Evolutionary conservation across 2,113 vertebrate species (phyloP).

Genomic region (Paracanthobrama guichenoti): DNA sequence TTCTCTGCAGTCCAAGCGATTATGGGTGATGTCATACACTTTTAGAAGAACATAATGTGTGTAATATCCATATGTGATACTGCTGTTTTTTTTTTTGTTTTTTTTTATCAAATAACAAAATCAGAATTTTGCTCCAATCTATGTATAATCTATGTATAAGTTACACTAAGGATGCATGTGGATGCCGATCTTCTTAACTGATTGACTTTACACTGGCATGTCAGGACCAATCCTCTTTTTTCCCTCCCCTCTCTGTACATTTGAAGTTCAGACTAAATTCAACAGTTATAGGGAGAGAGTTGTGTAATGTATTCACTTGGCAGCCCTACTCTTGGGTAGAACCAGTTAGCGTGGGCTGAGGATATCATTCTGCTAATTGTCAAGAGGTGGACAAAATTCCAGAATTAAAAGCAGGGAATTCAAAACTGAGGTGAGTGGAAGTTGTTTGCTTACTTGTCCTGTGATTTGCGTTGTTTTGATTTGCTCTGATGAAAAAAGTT

Average conservation of each 20-base stretch:
- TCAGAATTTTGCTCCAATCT: neutral
- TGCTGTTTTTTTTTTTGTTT: neutral
- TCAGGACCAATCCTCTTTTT: neutral
- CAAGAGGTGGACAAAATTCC: neutral
- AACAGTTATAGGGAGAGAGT: neutral
- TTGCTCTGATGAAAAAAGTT: neutral
- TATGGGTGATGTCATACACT: neutral
- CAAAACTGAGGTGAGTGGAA: constrained; percentile 4
- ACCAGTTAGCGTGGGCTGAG: neutral
- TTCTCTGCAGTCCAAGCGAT: too few species aligned
- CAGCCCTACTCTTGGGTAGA: neutral
- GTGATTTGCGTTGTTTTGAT: neutral
- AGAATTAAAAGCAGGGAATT: neutral
- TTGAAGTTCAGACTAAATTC: neutral
- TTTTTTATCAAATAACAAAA: neutral
- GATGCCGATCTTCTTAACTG: neutral
- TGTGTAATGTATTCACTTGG: neutral
- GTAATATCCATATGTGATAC: neutral
- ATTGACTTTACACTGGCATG: neutral
- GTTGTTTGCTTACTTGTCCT: neutral
- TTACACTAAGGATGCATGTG: neutral
- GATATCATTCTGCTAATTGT: neutral
- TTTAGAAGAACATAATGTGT: neutral
- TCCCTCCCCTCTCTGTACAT: neutral
- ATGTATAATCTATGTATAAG: neutral